Evolutionary conservation across 2,888 invertebrate genomes (phyloP), one percentile per base, ranked within the genome.

Genomic region (Galeopsomyia nigrocyanea): DNA sequence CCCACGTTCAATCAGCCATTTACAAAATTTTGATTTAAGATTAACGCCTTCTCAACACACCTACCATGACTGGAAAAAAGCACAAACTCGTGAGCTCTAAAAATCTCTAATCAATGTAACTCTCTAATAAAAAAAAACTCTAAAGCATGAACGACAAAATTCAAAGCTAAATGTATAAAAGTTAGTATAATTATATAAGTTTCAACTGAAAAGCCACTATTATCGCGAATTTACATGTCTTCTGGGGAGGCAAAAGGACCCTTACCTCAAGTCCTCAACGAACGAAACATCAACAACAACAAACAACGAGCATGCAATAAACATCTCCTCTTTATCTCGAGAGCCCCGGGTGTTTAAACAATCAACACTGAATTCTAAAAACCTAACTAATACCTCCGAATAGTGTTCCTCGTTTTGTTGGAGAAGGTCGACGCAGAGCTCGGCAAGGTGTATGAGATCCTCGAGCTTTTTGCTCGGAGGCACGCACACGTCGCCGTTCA

Each of bases 401-500:
- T 99, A 99, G 87, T 99, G 98, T 88, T 99, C 99, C 89, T 99
- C 99, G 86, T 99, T 99, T 88, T 99, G 99, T 87, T 99, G 99
- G 77, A 99, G 88, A 53, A 99, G 91, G 87, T 99, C 99, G 67
- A 99, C 98, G 88, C 99, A 99, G 58, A 99, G 90, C 87, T 99
- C 99, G 16, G 99, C 97, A 79, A 99, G 91, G 86, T 96, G 97
- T 82, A 98, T 97, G 70, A 99, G 90, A 86, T 99, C 98, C 86
- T 99, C 98, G 64, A 99, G 89, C 86, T 96, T 96, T 88, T 95
- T 95, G 70, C 93, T 92, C 9, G 96, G 94, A 31, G 95, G 92
- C 68, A 95, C 94, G 87, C 94, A 91, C 57, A 91, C 91, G 87
- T 96, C 96, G 22, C 95, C 94, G 84, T 80, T 82, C 53, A 82